Evolutionary conservation across 2,888 invertebrate species (phyloP).

Genomic region (Hofmannophila pseudospretella): DNA sequence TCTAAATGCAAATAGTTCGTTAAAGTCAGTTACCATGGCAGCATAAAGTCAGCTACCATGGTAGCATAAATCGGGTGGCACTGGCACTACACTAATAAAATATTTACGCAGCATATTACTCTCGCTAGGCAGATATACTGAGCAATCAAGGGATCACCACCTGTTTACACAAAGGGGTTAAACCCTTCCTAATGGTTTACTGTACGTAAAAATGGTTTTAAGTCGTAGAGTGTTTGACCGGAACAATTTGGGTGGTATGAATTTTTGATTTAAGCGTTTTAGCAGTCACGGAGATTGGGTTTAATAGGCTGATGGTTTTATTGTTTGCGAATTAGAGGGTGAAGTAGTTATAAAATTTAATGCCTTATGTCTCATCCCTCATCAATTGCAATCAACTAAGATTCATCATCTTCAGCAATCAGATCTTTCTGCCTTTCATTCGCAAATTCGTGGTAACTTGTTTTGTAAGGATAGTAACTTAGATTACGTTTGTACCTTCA

Average conservation of each 20-base stretch:
- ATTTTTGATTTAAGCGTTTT: slow-evolving; percentile 13
- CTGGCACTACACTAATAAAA: slow-evolving; percentile 25
- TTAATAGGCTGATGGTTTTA: slow-evolving; percentile 9
- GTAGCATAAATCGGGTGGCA: slow-evolving; percentile 11
- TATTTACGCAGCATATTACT: slow-evolving; percentile 32
- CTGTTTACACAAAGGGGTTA: slow-evolving; percentile 17
- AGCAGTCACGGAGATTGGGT: slow-evolving; percentile 2
- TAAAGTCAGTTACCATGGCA: not conserved
- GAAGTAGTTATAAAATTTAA: too few species aligned
- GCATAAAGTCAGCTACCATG: not conserved
- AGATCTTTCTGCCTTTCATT: too few species aligned
- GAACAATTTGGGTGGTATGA: slow-evolving; percentile 13
- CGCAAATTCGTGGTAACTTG: too few species aligned
- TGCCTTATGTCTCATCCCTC: too few species aligned
- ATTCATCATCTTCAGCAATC: too few species aligned
- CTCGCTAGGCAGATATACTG: slow-evolving; percentile 23
- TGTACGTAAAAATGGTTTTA: slow-evolving; percentile 20
- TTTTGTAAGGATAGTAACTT: too few species aligned
- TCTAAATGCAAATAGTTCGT: slow-evolving; percentile 12
- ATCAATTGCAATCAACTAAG: too few species aligned
- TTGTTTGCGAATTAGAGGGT: slow-evolving; percentile 2
- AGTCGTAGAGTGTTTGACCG: slow-evolving; percentile 10
- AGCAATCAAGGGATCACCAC: slow-evolving; percentile 17
- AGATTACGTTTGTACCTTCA: too few species aligned
- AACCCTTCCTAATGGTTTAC: slow-evolving; percentile 25